A percentile compares a stretch with the other conserved stretches of the same genome.
phyloP scores from a whole-genome alignment of 1,140 invertebrate genomes.

The Aphelenchoides besseyi region DNA sequence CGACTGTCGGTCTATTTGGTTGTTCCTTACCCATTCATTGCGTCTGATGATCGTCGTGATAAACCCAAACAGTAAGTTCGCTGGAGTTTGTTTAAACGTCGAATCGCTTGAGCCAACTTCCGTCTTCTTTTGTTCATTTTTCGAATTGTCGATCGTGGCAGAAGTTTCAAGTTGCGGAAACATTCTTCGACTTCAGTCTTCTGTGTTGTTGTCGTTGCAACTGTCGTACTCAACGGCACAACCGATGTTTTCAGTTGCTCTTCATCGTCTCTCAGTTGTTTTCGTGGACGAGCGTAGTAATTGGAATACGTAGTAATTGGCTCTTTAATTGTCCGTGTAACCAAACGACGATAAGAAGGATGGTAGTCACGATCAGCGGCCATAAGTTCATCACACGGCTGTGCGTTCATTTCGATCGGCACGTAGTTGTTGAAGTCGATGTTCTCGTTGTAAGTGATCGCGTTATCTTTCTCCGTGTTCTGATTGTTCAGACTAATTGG shows the following conservation, averaged over 20 bases:
- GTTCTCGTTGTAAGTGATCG: constrained; percentile 9
- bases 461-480: constrained; percentile 1
- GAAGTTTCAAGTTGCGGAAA: neutral
- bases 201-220: neutral
- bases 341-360: constrained; percentile 13
- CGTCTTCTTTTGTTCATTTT: constrained; percentile 20
- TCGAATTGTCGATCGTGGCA: neutral
- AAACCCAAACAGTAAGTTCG: constrained; percentile 9
- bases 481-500: neutral
- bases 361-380: constrained; percentile 2
- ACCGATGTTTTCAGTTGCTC: neutral
- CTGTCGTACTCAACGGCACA: neutral
- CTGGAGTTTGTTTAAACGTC: constrained; percentile 9
- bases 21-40: neutral
- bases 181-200: constrained; percentile 15
- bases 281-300: too few relatives aligned
- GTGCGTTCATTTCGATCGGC: neutral
- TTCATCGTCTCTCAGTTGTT: neutral
- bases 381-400: neutral
- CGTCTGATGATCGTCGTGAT: neutral
- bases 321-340: constrained; percentile 6
- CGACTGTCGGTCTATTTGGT: neutral
- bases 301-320: neutral
- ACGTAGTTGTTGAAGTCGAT: neutral
- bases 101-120: constrained; percentile 15